These are phyloP conservation scores for Miltochrista miniata DNA, from an alignment of 2,888 invertebrate species.

Conservation along the genomic window DNA sequence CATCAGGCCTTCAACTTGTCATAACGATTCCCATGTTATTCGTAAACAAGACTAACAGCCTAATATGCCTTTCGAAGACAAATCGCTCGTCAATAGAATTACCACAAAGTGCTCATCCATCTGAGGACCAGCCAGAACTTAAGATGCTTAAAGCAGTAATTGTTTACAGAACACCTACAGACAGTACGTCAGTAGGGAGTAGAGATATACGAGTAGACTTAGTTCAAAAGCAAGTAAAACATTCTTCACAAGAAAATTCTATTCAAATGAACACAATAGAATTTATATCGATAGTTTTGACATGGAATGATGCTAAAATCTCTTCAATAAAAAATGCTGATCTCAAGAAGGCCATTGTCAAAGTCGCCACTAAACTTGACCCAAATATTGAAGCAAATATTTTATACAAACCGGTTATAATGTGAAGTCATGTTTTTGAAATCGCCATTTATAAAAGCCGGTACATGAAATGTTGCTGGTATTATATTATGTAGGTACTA, in stretches of 20 bases:
- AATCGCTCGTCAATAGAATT: too few relatives aligned
- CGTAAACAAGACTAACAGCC: too few relatives aligned
- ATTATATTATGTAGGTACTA: too few relatives aligned
- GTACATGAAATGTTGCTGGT: not conserved
- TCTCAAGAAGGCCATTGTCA: constrained; percentile 32
- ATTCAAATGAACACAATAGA: not conserved
- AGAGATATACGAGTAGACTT: too few relatives aligned
- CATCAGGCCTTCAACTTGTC: too few relatives aligned
- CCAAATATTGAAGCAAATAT: constrained; percentile 44
- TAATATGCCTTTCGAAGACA: too few relatives aligned
- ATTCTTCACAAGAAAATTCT: not conserved
- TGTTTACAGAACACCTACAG: too few relatives aligned
- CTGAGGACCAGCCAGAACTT: too few relatives aligned
- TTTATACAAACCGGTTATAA: constrained; percentile 42
- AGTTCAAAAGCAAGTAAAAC: not conserved
- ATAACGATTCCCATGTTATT: too few relatives aligned
- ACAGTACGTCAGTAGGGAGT: too few relatives aligned
- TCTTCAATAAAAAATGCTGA: not conserved
- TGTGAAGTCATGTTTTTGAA: constrained; percentile 10
- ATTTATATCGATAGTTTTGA: not conserved
- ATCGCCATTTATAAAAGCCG: not conserved
- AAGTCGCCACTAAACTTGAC: constrained; percentile 50
- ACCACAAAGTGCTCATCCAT: too few relatives aligned
- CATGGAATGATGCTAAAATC: not conserved
- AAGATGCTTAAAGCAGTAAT: too few relatives aligned